These are phyloP conservation scores for Echiichthys vipera DNA, from an alignment of 2,797 vertebrate genomes.

Conservation along the genomic window DNA sequence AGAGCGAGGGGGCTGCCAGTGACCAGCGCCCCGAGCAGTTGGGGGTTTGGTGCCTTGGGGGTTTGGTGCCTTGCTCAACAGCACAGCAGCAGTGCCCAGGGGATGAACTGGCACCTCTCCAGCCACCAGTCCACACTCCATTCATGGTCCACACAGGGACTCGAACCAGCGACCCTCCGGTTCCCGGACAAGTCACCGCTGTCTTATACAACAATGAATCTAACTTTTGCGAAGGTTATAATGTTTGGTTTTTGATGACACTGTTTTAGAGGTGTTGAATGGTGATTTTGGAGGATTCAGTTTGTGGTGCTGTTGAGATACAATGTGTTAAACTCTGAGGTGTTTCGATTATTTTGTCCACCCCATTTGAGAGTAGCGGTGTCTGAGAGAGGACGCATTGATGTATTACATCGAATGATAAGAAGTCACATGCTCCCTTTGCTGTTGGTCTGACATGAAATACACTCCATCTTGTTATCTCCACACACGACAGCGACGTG, in stretches of 20 bases:
- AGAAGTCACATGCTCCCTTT: neutral
- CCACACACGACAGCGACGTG: neutral
- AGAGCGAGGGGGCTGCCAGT: too few relatives aligned
- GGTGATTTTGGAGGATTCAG: neutral
- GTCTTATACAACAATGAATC: neutral
- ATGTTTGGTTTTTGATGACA: neutral
- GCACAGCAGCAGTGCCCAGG: too few relatives aligned
- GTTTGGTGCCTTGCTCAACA: too few relatives aligned
- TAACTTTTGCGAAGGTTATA: neutral
- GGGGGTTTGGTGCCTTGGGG: too few relatives aligned
- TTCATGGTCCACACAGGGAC: too few relatives aligned
- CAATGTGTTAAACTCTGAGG: neutral
- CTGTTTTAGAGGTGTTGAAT: neutral
- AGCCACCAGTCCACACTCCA: too few relatives aligned
- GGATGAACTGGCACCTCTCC: too few relatives aligned
- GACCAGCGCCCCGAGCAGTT: too few relatives aligned
- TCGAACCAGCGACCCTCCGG: too few relatives aligned
- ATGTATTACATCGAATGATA: conserved; percentile 42
- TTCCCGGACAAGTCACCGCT: too few relatives aligned
- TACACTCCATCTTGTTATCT: conserved; percentile 7
- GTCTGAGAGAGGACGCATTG: conserved; percentile 16
- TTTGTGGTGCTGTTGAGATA: neutral
- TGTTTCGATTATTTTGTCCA: neutral
- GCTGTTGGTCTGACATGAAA: neutral
- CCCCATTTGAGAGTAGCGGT: neutral